Evolutionary conservation across 1,140 invertebrate genomes (phyloP).

Genomic region (Temnothorax curvispinosus): DNA sequence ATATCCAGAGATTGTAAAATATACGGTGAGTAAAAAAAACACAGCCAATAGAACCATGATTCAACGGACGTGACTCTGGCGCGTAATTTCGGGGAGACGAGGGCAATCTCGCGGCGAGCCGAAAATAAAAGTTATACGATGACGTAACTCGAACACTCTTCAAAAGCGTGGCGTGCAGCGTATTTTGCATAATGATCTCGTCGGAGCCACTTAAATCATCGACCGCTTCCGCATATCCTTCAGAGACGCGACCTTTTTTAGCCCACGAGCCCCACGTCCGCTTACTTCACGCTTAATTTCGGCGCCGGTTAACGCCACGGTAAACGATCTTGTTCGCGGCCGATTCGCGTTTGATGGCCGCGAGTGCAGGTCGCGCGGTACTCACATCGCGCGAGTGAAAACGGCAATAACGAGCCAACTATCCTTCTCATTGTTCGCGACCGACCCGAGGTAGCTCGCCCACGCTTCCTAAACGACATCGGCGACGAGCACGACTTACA

Average conservation of each 20-base stretch:
- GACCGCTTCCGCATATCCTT: neutral
- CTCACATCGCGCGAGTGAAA: conserved; percentile 33
- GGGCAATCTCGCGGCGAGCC: neutral
- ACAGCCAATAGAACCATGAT: neutral
- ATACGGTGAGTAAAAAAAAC: neutral
- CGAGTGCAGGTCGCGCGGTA: conserved; percentile 17
- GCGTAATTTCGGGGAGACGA: neutral
- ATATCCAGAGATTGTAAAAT: neutral
- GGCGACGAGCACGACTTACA: conserved; percentile 30
- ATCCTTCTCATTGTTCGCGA: conserved; percentile 71
- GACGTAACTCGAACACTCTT: neutral
- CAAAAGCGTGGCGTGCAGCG: neutral
- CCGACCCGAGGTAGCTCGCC: conserved; percentile 53
- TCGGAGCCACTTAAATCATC: conserved; percentile 16
- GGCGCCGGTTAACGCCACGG: neutral
- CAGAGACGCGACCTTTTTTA: neutral
- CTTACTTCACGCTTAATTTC: conserved; percentile 33
- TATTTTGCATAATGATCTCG: conserved; percentile 28
- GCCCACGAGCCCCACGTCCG: neutral
- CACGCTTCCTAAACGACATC: conserved; percentile 60
- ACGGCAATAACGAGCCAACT: conserved; percentile 61
- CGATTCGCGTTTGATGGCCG: neutral
- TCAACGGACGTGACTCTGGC: neutral
- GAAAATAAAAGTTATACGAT: conserved; percentile 10
- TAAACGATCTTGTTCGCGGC: conserved; percentile 8